Base-by-base conservation (phyloP, 2,797 vertebrate genomes). In the Alectoris magna region DNA sequence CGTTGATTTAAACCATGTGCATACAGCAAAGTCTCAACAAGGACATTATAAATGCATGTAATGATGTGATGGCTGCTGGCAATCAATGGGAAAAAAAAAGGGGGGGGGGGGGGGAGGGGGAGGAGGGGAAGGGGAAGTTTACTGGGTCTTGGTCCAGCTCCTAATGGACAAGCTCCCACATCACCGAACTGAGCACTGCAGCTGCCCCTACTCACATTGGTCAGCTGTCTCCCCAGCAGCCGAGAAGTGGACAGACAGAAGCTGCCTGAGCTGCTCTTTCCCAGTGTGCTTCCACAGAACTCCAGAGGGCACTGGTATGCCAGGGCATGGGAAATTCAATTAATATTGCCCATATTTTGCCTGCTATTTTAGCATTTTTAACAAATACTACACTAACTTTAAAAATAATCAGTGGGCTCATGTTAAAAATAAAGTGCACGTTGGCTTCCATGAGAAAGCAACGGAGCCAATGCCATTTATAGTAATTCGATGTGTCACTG, bases 1-100 rank as follows among this genome's bases (percentile, higher is more conserved):
- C 8, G 1, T 89, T 96, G 90, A 96, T 97, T 94, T 95, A 97
- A 96, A 96, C 87, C 91, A 96, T 83, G 90, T 94, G 71, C 55
- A 93, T 27, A 34, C 29, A 91, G 68, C 80, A 69, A 84, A 96
- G 71, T 86, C 90, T 95, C 87, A 64, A 82, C 75, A 74, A 94
- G 91, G 74, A 94, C 60, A 71, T 72, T 88, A 72, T 84, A 95
- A 96, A 93, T 69, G 62, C 79, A 80, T 91, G 87, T 94, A 94
- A 96, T 10, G 16, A 93, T 87, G 81, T 93, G 90, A 90, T 0
- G 15, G 84, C 94, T 95, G 76, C 92, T 94, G 94, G 89, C 5
- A 0, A 92, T 93, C 85, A 86, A 70, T 75, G 70, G 60, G 10
- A 46, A 74, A 44, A 92, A 87, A 68, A 58, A 58, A 7, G 2